phyloP scores from a whole-genome alignment of 2,113 vertebrate genomes.

The Todiramphus chloris region DNA sequence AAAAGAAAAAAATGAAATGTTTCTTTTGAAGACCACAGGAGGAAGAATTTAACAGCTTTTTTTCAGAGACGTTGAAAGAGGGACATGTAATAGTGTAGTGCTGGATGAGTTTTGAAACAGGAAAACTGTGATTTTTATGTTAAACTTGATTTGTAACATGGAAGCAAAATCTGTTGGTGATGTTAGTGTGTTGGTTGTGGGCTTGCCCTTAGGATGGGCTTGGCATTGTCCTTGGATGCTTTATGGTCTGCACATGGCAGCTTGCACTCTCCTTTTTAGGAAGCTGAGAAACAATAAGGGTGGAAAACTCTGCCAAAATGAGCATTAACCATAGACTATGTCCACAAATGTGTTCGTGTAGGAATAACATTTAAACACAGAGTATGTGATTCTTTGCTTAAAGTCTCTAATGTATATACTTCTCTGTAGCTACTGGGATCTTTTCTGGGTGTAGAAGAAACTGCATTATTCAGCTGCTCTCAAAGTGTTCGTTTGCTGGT shows the following conservation, averaged over 20 bases:
- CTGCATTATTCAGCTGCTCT: not conserved
- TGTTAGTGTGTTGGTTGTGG: not conserved
- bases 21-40: not conserved
- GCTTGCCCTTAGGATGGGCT: not conserved
- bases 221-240: not conserved
- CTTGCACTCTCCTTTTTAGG: not conserved
- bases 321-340: not conserved
- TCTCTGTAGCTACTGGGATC: not conserved
- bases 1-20: not conserved
- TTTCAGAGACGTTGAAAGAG: slow-evolving; percentile 7
- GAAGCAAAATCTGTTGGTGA: not conserved
- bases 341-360: not conserved
- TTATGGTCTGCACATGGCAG: slow-evolving; percentile 33
- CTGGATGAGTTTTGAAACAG: slow-evolving; percentile 15
- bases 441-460: not conserved
- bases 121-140: slow-evolving; percentile 34
- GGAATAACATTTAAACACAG: not conserved
- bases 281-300: not conserved
- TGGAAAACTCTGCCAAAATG: slow-evolving; percentile 7
- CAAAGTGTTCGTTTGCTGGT: not conserved
- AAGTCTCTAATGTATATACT: not conserved
- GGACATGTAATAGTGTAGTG: not conserved
- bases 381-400: not conserved
- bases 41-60: not conserved
- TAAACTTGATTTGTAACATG: not conserved